Base-by-base conservation (phyloP, 2,888 invertebrate genomes). In the Argyra leucocephala region DNA sequence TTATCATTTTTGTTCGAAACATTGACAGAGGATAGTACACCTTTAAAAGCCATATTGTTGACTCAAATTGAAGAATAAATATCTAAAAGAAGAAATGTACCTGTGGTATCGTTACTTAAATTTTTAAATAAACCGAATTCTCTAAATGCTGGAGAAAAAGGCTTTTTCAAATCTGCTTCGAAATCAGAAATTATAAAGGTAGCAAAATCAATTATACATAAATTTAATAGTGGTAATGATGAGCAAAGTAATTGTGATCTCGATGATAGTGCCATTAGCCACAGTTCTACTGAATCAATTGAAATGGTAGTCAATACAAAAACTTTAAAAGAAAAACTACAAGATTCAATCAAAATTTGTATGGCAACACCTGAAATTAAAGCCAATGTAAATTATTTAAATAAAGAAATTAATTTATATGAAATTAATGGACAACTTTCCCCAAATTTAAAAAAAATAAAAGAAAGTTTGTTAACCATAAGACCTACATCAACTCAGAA, bases 1-100 rank as follows among this genome's bases (percentile, higher is more conserved):
- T 60, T 64, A 48, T 31, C 26, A 63, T 63, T 59, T 6, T 48
- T 59, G 24, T 59, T 58, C 22, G 18, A 57, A 10, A n/a, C 57
- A 7, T 24, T 58, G 7, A 23, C 48, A 22, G 48, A 63, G 5
- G 22, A 36, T 15, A 63, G 61, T 31, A 61, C 61, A 26, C 57
- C n/a, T 57, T 57, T 57, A 21, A 57, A 57, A 9, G 4, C 57
- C 57, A 15, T 31, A 26, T 22, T 61, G 9, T 7, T 61, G 7
- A 26, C 18, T 18, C 23, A 60, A 61, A n/a, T 24, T 15, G 26
- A 15, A 26, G 26, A 21, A 23, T 23, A 37, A 63, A 24, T 63
- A 22, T 57, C 57, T n/a, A 57, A 57, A 57, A 21, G 57, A 21
- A 57, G 57, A 21, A 57, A 57, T 57, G 7, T 57, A 22, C 57